These are phyloP conservation scores for Octomys mimax DNA, from an alignment of 2,797 vertebrate species.

Conservation along the genomic window DNA sequence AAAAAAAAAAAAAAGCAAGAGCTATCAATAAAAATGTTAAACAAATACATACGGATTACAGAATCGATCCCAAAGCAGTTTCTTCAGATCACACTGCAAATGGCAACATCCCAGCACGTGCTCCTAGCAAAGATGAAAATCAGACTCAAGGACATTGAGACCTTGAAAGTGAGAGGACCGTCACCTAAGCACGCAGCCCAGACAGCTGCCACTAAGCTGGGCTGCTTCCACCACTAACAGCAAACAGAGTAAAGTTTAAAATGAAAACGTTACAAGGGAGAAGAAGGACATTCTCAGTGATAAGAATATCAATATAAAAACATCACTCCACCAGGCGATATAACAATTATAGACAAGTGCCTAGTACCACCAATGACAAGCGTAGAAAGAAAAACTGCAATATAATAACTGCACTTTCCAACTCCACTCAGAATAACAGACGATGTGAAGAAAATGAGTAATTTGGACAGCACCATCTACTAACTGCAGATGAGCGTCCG, in stretches of 20 bases:
- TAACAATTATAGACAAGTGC: conserved; percentile 7
- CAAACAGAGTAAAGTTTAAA: neutral
- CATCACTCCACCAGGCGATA: neutral
- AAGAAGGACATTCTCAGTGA: neutral
- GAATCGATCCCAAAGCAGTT: neutral
- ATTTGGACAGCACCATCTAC: neutral
- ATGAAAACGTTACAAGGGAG: neutral
- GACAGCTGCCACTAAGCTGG: neutral
- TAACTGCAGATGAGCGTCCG: neutral
- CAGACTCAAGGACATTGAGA: neutral
- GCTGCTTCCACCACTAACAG: neutral
- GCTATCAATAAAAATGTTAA: neutral
- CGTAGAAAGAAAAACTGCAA: neutral
- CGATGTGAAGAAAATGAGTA: neutral
- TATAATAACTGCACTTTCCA: neutral
- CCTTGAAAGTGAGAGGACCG: neutral
- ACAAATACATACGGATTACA: neutral
- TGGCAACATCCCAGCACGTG: neutral
- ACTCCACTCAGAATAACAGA: neutral
- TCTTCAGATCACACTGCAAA: neutral
- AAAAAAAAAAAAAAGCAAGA: neutral
- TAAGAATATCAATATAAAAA: neutral
- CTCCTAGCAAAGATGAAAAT: neutral
- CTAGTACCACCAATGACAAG: neutral
- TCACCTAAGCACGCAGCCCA: neutral